Base-by-base conservation (phyloP, 1,140 invertebrate genomes). In the Chrysopa pallens region DNA sequence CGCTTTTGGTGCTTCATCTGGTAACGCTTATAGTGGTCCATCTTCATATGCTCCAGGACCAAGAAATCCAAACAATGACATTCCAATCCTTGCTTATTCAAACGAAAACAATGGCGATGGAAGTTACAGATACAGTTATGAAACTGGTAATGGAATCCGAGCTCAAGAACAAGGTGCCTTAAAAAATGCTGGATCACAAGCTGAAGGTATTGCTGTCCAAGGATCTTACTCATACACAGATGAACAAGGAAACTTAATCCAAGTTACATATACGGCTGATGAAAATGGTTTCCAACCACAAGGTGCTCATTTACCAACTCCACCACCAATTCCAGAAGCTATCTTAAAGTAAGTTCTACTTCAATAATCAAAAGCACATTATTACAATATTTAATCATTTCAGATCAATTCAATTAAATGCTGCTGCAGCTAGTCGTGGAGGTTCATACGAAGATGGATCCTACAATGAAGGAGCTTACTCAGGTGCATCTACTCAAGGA, bases 321-420 rank as follows among this genome's bases (percentile, higher is more conserved):
- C 78, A 37, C 75, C 75, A 9, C 75, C 76, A 36, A 72, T 77
- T 52, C 74, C 76, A 12, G 73, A 71, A 47, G 74, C 72, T 8
- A 78, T 79, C 51, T 59, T 58, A 38, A 68, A 69, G 17, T 23
- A 23, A 23, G 17, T 23, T 23, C 2, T 23, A 23, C 2, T 23
- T 23, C 5, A n/a, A 3, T 23, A 23, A 23, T 23, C 17, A 23
- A 23, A 23, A 23, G 2, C 17, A 23, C 2, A 23, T 23, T 23
- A 23, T 23, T 23, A 3, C 5, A 23, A 23, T 23, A 23, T 3
- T 23, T 23, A 23, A 3, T 23, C 17, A 3, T 23, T 23, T 23
- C 5, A 23, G 17, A 23, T 23, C 17, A 23, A 23, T 23, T 5
- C 17, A 23, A 23, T 23, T 23, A 23, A 23, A 23, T 5, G 17